Base-by-base conservation (phyloP, 2,797 vertebrate species). In the Threskiornis aethiopicus region DNA sequence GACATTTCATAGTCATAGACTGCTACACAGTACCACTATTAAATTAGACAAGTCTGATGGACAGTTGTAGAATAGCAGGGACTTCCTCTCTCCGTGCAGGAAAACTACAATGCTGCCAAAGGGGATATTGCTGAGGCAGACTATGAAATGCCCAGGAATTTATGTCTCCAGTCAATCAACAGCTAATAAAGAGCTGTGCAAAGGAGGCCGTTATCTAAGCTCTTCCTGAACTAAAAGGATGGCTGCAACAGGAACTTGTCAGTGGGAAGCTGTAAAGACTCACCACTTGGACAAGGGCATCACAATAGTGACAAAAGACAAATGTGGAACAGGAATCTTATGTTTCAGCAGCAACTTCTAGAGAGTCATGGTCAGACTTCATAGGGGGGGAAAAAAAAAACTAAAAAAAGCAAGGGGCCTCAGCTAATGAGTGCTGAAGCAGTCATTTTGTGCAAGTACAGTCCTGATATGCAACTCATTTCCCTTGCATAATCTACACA, bases 101-200 rank as follows among this genome's bases (percentile, higher is more conserved):
- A 91, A 86, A 87, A 54, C 28, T 12, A 46, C 41, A 65, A 3
- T 37, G 33, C 49, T 87, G 47, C 39, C 42, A 61, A 79, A 70
- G 28, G 14, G 39, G 20, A 88, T 49, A 18, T 22, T 72, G 66
- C 65, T 58, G 46, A 81, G 33, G 65, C 25, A 86, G 51, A 51
- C 79, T 59, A 3, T 39, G 41, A 75, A 83, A 65, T 31, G 35
- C 54, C 57, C 65, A 91, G 46, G 51, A 94, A 80, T 72, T 71
- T 0, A 46, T 17, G 46, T 19, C 65, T 58, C n/a, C 35, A 51
- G 46, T 81, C 76, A 83, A n/a, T 10, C 41, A 84, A 37, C 58
- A 96, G 69, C 57, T 91, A 94, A 87, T 75, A 78, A 72, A 87
- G 47, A 87, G 65, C 85, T 78, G 35, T 31, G 83, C 72, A 79